phyloP scores from a whole-genome alignment of 2,113 vertebrate genomes.

The Noctilio leporinus region DNA sequence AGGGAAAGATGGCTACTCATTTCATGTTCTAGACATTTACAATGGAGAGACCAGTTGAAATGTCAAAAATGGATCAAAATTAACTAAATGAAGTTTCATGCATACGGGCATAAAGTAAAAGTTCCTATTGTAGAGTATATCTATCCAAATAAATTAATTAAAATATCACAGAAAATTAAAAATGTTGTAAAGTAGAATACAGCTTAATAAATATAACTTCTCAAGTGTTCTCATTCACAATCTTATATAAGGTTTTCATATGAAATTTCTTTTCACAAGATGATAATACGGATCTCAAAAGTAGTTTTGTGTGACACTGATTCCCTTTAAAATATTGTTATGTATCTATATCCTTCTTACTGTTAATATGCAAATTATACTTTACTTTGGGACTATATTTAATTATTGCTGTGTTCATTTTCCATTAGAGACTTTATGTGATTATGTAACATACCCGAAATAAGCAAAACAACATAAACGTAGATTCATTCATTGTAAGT shows the following conservation, averaged over 20 bases:
- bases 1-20: background rate
- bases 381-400: constrained; percentile 56
- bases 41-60: constrained; percentile 20
- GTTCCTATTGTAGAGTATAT: background rate
- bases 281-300: background rate
- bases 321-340: constrained; percentile 48
- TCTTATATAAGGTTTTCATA: background rate
- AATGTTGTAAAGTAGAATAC: background rate
- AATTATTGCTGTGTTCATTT: constrained; percentile 58
- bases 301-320: background rate
- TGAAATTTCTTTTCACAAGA: background rate
- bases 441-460: constrained; percentile 16
- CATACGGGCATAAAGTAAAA: background rate
- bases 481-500: background rate
- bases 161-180: background rate
- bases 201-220: background rate
- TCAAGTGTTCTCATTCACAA: constrained; percentile 15
- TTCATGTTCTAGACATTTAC: background rate
- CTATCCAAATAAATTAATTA: constrained; percentile 20
- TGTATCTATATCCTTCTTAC: constrained; percentile 57
- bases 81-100: constrained; percentile 34
- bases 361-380: constrained; percentile 4
- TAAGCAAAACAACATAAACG: background rate
- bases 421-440: constrained; percentile 45
- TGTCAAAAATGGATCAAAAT: constrained; percentile 33